Evolutionary conservation across 1,140 invertebrate species (phyloP), one percentile per base, ranked within the genome.

Genomic region (Trinorchestia longiramus): DNA sequence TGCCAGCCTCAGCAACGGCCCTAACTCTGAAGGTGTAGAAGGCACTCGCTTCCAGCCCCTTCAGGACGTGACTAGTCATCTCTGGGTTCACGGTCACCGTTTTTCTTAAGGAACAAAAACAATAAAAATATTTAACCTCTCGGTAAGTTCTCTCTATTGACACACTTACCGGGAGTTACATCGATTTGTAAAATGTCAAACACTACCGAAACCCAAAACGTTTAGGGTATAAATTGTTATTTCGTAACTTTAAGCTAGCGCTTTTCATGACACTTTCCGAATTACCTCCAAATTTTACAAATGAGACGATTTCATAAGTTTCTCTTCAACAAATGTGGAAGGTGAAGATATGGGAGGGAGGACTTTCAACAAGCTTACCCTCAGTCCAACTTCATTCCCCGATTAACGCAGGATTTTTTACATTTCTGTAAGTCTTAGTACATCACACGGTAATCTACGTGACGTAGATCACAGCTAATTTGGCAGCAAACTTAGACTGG

Each of bases 21-120:
- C 97, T 97, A 8, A 98, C 97, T 57, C 98, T 97, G 97, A 98
- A 98, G 96, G 98, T 97, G 96, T 98, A 98, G 47, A 97, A 97
- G 47, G 97, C 97, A 96, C 98, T 97, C 41, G 97, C 97, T 97
- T 87, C 95, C 15, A 98, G 97, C 44, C 97, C 97, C 95, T 97
- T 97, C 87, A 98, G 45, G 0, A 96, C 40, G 62, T 95, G 95
- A 4, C 77, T 96, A 6, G 96, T 97, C 77, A 94, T 87, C 23
- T 96, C 94, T 17, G 96, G 95, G 17, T 96, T 95, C 62, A 97
- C 96, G 42, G 96, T 62, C 62, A 97, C 90, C 53, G 96, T 95
- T 62, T 96, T 97, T 95, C 43, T 43, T 17, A 36, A 41, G 44
- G 8, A 40, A 42, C 88, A 43, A 1, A 28, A 19, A 47, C 28